Evolutionary conservation across 2,797 vertebrate genomes (phyloP).

Genomic region (Podarcis lilfordi): DNA sequence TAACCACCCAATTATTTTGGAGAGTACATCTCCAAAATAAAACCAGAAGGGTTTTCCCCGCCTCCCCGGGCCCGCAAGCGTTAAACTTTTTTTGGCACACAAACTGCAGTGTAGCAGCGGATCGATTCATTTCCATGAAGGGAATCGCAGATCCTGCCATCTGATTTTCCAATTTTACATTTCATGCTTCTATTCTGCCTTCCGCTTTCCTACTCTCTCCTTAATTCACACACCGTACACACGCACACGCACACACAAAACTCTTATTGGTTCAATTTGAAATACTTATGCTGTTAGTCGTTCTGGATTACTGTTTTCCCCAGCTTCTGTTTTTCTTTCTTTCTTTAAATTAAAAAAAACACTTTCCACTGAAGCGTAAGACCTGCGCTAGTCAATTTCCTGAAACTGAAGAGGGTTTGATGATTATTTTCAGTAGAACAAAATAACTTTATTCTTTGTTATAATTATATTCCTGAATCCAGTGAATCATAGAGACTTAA

Average conservation of each 20-base stretch:
- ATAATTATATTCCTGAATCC: not conserved
- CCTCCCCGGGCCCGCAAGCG: conserved; percentile 49
- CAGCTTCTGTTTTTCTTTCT: not conserved
- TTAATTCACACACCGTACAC: conserved; percentile 16
- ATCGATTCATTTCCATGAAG: conserved; percentile 88
- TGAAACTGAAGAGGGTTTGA: not conserved
- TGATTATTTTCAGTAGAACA: not conserved
- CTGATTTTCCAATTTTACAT: conserved; percentile 67
- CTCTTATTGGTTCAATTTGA: conserved; percentile 7
- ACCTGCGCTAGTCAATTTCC: not conserved
- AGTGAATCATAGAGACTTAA: conserved; percentile 20
- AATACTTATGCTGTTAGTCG: conserved; percentile 25
- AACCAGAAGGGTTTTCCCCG: conserved; percentile 1
- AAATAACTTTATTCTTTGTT: conserved; percentile 34
- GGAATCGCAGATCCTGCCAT: conserved; percentile 68
- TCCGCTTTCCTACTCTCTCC: conserved; percentile 37
- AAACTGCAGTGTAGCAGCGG: conserved; percentile 79
- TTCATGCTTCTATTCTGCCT: conserved; percentile 61
- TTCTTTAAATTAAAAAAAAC: not conserved
- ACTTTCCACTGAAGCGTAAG: conserved; percentile 33
- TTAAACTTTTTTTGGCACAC: conserved; percentile 79
- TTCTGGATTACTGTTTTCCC: not conserved
- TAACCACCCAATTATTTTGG: no score
- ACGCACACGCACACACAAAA: not conserved
- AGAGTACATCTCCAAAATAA: conserved; percentile 9